These are phyloP conservation scores for Heteromyza rotundicornis DNA, from an alignment of 2,888 invertebrate species.

Conservation along the genomic window DNA sequence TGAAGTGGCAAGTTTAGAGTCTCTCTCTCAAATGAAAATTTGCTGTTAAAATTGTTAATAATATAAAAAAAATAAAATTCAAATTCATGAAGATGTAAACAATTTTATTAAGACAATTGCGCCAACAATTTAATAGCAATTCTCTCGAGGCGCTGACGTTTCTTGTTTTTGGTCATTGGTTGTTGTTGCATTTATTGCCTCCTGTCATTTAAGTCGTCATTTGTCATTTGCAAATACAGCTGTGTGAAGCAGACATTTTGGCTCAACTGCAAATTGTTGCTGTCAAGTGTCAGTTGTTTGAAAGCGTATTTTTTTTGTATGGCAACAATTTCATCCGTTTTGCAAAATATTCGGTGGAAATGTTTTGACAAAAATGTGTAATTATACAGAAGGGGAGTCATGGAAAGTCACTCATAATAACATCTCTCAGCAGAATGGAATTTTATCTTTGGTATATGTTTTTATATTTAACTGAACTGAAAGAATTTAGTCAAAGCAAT, in stretches of 20 bases:
- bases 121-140: background rate
- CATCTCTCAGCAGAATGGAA: background rate
- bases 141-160: background rate
- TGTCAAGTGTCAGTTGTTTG: background rate
- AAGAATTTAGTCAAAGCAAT: too few relatives aligned
- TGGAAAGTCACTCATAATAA: background rate
- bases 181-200: background rate
- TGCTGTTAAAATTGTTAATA: background rate
- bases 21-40: too few relatives aligned
- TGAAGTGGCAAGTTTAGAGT: too few relatives aligned
- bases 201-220: constrained; percentile 1
- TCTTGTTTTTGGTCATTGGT: background rate
- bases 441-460: background rate
- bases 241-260: background rate
- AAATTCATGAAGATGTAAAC: background rate
- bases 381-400: background rate
- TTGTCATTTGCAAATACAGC: too few relatives aligned
- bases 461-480: too few relatives aligned
- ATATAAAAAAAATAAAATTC: background rate
- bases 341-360: too few relatives aligned
- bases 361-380: background rate
- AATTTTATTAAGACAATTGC: background rate
- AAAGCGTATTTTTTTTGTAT: background rate
- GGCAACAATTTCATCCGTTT: background rate
- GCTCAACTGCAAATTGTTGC: background rate